phyloP scores from a whole-genome alignment of 2,888 invertebrate species.

The Villa cingulata region DNA sequence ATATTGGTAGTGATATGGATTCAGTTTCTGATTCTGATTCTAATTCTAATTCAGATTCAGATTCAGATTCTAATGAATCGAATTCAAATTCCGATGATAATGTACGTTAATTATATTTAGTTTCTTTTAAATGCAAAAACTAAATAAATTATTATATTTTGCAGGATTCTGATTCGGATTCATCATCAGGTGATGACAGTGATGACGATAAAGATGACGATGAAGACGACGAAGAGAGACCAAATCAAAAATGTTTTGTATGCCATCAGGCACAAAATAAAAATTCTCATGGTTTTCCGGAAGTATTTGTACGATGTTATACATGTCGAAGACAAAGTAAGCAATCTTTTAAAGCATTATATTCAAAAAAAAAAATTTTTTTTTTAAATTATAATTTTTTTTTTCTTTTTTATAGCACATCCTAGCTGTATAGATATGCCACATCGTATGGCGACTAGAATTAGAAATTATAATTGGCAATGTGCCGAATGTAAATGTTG shows the following conservation, averaged over 20 bases:
- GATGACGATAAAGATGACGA: too few relatives aligned
- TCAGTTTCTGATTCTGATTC: background rate
- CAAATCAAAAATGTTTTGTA: conserved; percentile 42
- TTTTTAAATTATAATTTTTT: background rate
- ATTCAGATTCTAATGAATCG: conserved; percentile 9
- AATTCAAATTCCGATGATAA: conserved; percentile 12
- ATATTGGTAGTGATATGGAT: conserved; percentile 2
- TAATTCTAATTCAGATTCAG: background rate
- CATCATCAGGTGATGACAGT: conserved; percentile 3
- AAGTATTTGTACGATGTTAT: conserved; percentile 46
- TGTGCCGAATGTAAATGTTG: conserved; percentile 90
- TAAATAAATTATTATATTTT: too few relatives aligned
- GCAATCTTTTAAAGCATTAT: conserved; percentile 14
- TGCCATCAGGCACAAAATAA: conserved; percentile 44
- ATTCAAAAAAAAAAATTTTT: background rate
- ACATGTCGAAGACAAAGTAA: conserved; percentile 44
- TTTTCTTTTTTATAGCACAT: conserved; percentile 46
- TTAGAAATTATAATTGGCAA: conserved; percentile 81
- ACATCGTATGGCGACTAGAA: conserved; percentile 66
- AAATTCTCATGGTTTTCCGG: conserved; percentile 44
- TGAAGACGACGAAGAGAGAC: conserved; percentile 24
- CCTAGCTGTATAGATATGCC: conserved; percentile 77
- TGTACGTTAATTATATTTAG: background rate
- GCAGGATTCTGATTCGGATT: conserved; percentile 17
- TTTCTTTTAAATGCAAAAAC: background rate